Conservation (phyloP, 2,797 vertebrate species). For the Monodelphis domestica region DNA sequence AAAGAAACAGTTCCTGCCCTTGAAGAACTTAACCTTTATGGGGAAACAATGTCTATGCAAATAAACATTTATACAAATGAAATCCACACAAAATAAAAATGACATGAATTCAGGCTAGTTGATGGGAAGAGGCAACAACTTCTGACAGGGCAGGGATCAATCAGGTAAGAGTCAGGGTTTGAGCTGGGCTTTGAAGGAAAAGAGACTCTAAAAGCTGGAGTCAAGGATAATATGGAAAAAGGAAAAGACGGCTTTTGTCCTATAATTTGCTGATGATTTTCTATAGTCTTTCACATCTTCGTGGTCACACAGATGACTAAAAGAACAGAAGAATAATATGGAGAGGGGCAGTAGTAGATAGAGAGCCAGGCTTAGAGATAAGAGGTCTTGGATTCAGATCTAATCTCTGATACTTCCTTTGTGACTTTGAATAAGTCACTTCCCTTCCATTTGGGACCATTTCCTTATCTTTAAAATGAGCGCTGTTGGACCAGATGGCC, state of each 20-base stretch:
- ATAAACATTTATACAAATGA: too few relatives aligned
- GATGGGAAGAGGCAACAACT: background rate
- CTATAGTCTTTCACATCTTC: background rate
- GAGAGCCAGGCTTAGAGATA: too few relatives aligned
- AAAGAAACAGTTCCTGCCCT: too few relatives aligned
- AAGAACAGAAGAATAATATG: background rate
- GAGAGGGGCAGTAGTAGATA: too few relatives aligned
- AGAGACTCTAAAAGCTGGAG: constrained; percentile 81
- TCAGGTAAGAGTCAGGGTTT: too few relatives aligned
- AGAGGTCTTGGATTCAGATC: too few relatives aligned
- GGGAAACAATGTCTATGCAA: background rate
- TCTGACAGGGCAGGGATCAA: background rate
- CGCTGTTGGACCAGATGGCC: background rate
- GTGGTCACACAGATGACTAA: background rate
- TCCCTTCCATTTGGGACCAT: background rate
- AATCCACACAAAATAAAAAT: background rate
- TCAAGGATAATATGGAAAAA: constrained; percentile 67
- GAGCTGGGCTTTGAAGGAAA: constrained; percentile 71
- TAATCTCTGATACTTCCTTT: background rate
- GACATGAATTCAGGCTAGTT: background rate
- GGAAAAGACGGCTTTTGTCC: background rate
- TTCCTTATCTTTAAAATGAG: background rate
- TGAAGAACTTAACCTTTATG: background rate
- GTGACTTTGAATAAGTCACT: background rate
- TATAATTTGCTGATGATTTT: background rate